These are phyloP conservation scores for Sycophaga agraensis DNA, from an alignment of 1,140 invertebrate species.

Conservation along the genomic window DNA sequence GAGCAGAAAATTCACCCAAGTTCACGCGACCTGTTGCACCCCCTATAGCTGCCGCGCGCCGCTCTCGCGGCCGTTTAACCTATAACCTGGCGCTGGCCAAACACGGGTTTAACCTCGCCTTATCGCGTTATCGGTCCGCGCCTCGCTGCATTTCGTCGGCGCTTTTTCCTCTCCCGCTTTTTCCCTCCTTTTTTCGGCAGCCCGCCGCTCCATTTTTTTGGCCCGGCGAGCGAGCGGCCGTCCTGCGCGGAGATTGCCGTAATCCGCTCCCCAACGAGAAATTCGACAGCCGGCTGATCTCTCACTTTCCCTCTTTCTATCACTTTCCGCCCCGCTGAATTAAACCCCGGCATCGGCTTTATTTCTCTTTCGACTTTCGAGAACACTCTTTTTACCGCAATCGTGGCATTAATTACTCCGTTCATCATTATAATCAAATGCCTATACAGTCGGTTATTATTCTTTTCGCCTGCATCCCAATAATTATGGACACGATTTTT, in stretches of 20 bases:
- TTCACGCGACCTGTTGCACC: conserved; percentile 60
- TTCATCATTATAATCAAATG: too few species aligned
- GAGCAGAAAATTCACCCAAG: conserved; percentile 59
- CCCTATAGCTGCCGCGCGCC: conserved; percentile 37
- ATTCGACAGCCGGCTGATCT: neutral
- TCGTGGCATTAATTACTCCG: too few species aligned
- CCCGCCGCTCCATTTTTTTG: too few species aligned
- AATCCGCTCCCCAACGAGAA: conserved; percentile 1
- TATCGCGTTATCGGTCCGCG: conserved; percentile 54
- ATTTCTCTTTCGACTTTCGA: too few species aligned
- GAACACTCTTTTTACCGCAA: too few species aligned
- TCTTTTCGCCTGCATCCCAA: too few species aligned
- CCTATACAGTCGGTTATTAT: too few species aligned
- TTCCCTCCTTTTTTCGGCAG: too few species aligned
- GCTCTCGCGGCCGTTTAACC: conserved; percentile 51
- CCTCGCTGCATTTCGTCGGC: neutral
- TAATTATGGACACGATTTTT: too few species aligned
- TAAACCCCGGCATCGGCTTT: too few species aligned
- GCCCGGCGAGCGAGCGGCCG: too few species aligned
- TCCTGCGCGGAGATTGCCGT: conserved; percentile 26
- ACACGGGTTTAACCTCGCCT: conserved; percentile 59
- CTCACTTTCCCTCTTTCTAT: neutral
- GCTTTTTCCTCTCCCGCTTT: conserved; percentile 21
- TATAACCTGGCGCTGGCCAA: conserved; percentile 57
- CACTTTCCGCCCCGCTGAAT: too few species aligned